Evolutionary conservation across 2,113 vertebrate genomes (phyloP), one percentile per base, ranked within the genome.

Genomic region (Sarotherodon lohbergeri): DNA sequence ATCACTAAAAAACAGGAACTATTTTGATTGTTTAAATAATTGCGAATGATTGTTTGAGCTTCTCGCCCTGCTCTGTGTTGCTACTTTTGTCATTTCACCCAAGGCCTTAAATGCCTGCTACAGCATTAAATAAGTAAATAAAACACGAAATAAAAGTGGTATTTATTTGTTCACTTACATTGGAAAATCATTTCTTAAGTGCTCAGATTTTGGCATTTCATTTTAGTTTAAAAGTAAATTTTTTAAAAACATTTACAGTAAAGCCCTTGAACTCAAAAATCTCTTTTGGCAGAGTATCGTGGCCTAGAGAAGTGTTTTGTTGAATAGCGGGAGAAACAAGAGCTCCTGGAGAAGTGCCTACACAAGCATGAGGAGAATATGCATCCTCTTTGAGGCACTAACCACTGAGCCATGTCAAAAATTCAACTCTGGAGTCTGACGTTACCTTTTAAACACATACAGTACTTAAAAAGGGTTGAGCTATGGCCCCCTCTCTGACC

Each of bases 1-100:
- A 43, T 71, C 12, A 43, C 24, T 24, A 71, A 71, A 43, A 16
- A 71, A 43, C 13, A 71, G n/a, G 14, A 71, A 71, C 66, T 43
- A 16, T 71, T 71, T 71, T 43, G 66, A 71, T 71, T 43, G 39
- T 71, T 71, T 43, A 71, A 43, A 71, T 71, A 71, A 71, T 71
- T 71, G 39, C 5, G 7, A 24, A 12, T 43, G 39, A 71, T 6
- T 71, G 12, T 71, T 43, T 43, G 39, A 68, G 63, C 63, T 68
- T 68, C 34, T 22, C 4, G 11, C 63, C 34, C 19, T 68, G 19
- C 34, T 68, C 19, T 39, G 11, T 68, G 36, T 46, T 73, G 22
- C 14, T 73, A 48, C 9, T 73, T 48, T 48, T 73, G 68, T 48
- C 41, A 73, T 73, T 48, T 73, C 24, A 48, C 68, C 41, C 41